Percentiles rank a stretch among this genome's conserved stretches.
These are phyloP conservation scores for Drosophila demipolita DNA, from an alignment of 2,888 invertebrate genomes.

Conservation along the genomic window DNA sequence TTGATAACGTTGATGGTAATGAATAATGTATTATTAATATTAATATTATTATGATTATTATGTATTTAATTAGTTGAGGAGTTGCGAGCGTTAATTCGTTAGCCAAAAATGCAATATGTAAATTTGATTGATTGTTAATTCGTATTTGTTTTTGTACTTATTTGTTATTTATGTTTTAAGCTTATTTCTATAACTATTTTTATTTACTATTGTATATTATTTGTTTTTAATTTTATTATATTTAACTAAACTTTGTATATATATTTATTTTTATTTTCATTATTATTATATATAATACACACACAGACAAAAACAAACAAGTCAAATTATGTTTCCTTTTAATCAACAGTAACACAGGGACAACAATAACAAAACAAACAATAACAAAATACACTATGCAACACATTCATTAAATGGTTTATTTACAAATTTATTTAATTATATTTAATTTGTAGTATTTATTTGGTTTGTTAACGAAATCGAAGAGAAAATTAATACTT, in stretches of 20 bases:
- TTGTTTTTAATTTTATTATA: slow-evolving; percentile 49
- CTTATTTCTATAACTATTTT: slow-evolving; percentile 26
- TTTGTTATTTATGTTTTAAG: slow-evolving; percentile 74
- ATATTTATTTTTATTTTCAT: slow-evolving; percentile 32
- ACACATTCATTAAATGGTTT: slow-evolving; percentile 22
- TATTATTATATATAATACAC: slow-evolving; percentile 11
- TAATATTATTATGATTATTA: slow-evolving; percentile 30
- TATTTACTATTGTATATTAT: slow-evolving; percentile 7
- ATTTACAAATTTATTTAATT: slow-evolving; percentile 8
- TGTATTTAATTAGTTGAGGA: slow-evolving; percentile 47
- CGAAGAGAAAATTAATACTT: neutral
- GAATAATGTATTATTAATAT: slow-evolving; percentile 13
- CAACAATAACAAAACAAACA: slow-evolving; percentile 10
- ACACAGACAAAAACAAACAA: slow-evolving; percentile 23
- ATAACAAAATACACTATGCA: slow-evolving; percentile 47
- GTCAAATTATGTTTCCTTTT: slow-evolving; percentile 18
- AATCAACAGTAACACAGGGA: slow-evolving; percentile 28
- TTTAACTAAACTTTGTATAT: slow-evolving; percentile 31
- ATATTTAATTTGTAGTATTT: neutral
- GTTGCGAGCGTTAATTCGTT: slow-evolving; percentile 34
- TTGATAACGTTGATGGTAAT: slow-evolving; percentile 37
- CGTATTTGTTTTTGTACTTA: slow-evolving; percentile 64
- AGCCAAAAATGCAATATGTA: slow-evolving; percentile 56
- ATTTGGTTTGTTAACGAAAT: neutral
- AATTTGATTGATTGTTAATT: slow-evolving; percentile 62